Base-by-base conservation (phyloP, 2,113 vertebrate species). In the Collichthys lucidus region DNA sequence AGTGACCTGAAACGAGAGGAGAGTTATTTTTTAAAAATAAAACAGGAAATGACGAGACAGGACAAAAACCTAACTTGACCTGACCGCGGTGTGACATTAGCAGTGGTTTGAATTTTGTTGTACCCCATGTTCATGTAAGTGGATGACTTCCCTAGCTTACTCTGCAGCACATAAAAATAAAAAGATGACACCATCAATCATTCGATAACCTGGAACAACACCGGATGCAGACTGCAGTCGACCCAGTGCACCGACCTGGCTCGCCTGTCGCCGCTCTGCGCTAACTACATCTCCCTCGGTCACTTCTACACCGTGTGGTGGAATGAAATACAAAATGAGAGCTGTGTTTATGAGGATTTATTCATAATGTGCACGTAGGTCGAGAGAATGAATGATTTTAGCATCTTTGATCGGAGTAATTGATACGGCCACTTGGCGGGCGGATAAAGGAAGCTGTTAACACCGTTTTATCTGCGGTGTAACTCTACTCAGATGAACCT, bases 381-480 rank as follows among this genome's bases (percentile, higher is more conserved):
- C 52, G 11, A 73, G 73, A 79, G 74, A 75, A 69, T 74, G 80
- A 84, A 56, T 90, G 92, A 92, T 94, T 84, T 83, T 67, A 44
- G 89, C 75, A 93, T 92, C 92, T 96, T 95, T 96, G 94, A 93
- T 96, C 90, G 17, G 20, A 89, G 95, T 94, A 95, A 95, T 91
- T 85, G 94, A 95, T 94, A 94, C 80, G 24, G 82, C 77, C 76
- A 89, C 76, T 94, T 97, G 96, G 96, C 96, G 83, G 84, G 63
- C 16, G 68, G 94, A 95, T 88, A 96, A 92, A 96, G 92, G 92
- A 89, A 96, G 83, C 95, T 97, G 95, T 97, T 96, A 96, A 86
- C 95, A 55, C 92, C 35, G 78, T 92, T 94, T 94, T 94, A 94
- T 94, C 91, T 82, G 76, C 40, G 83, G 79, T 91, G 89, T 93